These are phyloP conservation scores for Anisognathus igniventris DNA, from an alignment of 2,797 vertebrate genomes.

Conservation along the genomic window DNA sequence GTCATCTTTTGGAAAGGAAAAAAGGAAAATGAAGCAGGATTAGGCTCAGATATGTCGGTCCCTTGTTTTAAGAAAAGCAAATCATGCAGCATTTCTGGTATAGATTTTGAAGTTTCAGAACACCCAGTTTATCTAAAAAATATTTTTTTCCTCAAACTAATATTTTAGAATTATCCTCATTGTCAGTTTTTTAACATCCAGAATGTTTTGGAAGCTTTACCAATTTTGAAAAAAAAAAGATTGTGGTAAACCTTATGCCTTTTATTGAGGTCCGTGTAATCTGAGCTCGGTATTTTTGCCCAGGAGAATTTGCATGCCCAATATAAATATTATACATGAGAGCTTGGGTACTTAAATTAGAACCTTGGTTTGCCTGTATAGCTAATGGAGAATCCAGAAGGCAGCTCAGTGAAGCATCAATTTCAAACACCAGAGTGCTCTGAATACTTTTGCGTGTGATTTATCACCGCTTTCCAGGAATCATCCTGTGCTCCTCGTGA, in stretches of 20 bases:
- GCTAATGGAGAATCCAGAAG: not conserved
- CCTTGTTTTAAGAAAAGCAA: not conserved
- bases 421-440: not conserved
- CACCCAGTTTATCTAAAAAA: not conserved
- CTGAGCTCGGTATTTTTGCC: not conserved
- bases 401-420: not conserved
- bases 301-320: not conserved
- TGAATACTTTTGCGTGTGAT: not conserved
- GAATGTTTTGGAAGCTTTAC: not conserved
- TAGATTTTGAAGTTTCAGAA: not conserved
- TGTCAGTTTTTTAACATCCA: not conserved
- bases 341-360: not conserved
- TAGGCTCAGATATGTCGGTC: not conserved
- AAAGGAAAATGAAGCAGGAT: not conserved
- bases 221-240: too few relatives aligned
- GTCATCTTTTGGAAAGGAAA: not conserved
- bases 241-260: not conserved
- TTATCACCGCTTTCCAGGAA: constrained; percentile 39
- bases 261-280: not conserved
- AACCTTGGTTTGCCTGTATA: not conserved
- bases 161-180: not conserved
- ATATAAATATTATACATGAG: not conserved
- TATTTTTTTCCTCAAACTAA: not conserved
- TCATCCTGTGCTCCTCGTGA: not conserved
- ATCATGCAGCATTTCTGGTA: not conserved